These are phyloP conservation scores for Alectura lathami DNA, from an alignment of 2,113 vertebrate species.

Conservation along the genomic window DNA sequence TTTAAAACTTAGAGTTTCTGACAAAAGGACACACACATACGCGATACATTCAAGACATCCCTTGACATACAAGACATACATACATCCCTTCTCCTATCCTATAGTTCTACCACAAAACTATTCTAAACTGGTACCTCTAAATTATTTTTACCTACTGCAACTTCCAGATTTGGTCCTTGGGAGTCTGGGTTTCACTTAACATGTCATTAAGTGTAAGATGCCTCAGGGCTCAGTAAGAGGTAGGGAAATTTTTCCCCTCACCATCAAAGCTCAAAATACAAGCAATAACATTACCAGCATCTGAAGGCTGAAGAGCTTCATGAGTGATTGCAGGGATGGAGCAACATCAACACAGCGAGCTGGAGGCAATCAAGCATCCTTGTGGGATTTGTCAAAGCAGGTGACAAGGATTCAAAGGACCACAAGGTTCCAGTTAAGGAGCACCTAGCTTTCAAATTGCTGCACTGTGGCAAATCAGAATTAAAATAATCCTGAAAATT, in stretches of 20 bases:
- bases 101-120: background rate
- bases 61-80: background rate
- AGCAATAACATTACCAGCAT: background rate
- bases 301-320: background rate
- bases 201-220: background rate
- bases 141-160: background rate
- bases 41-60: background rate
- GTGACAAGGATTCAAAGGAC: background rate
- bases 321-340: background rate
- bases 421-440: background rate
- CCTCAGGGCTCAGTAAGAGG: background rate
- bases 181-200: background rate
- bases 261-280: background rate
- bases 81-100: background rate
- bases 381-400: background rate
- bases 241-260: background rate
- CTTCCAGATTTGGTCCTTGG: background rate
- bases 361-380: background rate
- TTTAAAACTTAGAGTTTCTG: background rate
- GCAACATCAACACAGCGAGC: background rate
- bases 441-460: background rate
- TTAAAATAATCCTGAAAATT: background rate
- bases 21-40: background rate
- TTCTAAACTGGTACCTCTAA: background rate
- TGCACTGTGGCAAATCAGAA: background rate